Evolutionary conservation across 1,140 invertebrate genomes (phyloP).

Genomic region (Rhopalosiphum maidis): DNA sequence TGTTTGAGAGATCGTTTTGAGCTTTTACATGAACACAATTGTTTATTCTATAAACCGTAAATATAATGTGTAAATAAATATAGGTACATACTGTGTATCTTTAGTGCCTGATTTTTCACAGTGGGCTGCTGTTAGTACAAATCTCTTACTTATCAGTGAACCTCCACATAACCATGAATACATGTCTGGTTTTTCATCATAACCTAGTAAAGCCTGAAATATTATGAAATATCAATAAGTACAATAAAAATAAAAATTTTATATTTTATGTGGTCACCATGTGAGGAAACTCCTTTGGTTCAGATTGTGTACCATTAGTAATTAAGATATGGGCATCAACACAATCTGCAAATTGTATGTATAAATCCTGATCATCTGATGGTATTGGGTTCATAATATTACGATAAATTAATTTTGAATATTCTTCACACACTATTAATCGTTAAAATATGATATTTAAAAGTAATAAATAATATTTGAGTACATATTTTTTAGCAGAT

Average conservation of each 20-base stretch:
- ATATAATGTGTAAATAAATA: background rate
- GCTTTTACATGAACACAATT: too few relatives aligned
- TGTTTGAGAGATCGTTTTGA: too few relatives aligned
- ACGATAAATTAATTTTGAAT: slow-evolving; percentile 13
- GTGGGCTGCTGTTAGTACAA: slow-evolving; percentile 34
- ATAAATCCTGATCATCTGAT: too few relatives aligned
- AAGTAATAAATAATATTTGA: too few relatives aligned
- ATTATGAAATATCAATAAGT: background rate
- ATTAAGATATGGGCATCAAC: background rate
- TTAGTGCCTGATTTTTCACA: background rate
- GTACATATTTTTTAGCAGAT: too few relatives aligned
- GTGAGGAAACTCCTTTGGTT: slow-evolving; percentile 68
- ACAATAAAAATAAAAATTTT: background rate
- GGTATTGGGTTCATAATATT: background rate
- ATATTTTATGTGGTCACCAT: slow-evolving; percentile 63
- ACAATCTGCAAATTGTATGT: background rate
- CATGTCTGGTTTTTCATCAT: background rate
- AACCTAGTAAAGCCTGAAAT: slow-evolving; percentile 23
- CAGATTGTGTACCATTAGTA: slow-evolving; percentile 64
- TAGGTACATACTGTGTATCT: background rate
- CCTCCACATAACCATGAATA: background rate
- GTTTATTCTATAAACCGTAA: background rate
- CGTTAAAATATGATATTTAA: too few relatives aligned
- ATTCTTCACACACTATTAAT: background rate
- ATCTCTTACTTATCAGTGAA: slow-evolving; percentile 28